A percentile compares a stretch with the other conserved stretches of the same genome.
Evolutionary conservation across 2,113 vertebrate species (phyloP).

Genomic region (Leucopsar rothschildi): DNA sequence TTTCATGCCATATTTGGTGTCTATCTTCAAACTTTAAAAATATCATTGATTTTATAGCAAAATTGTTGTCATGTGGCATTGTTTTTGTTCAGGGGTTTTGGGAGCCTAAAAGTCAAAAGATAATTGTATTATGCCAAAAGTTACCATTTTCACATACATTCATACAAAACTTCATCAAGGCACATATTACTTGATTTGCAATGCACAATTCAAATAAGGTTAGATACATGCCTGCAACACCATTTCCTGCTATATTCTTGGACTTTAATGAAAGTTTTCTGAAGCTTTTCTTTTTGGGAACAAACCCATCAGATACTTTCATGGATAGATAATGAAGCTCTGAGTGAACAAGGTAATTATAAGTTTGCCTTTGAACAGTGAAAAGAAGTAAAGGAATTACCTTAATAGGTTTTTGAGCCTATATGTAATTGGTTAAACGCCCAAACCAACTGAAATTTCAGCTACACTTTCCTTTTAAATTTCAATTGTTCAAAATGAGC

Average conservation of each 20-base stretch:
- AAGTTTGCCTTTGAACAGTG: not conserved
- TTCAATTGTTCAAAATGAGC: not conserved
- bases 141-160: not conserved
- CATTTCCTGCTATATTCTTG: not conserved
- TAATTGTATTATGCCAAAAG: not conserved
- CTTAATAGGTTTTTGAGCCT: not conserved
- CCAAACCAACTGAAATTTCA: not conserved
- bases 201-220: not conserved
- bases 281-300: not conserved
- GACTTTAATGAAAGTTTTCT: not conserved
- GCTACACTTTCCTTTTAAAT: not conserved
- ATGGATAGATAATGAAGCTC: not conserved
- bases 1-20: not conserved
- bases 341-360: not conserved
- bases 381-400: not conserved
- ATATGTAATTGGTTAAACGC: not conserved
- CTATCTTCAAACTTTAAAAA: not conserved
- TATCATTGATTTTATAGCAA: not conserved
- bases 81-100: not conserved
- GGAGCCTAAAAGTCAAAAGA: not conserved
- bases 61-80: not conserved
- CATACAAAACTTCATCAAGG: not conserved
- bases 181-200: not conserved
- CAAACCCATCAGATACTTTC: not conserved
- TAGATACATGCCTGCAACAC: not conserved